These are phyloP conservation scores for Halocynthia roretzi DNA, from an alignment of 23 tunicate species.

Conservation along the genomic window DNA sequence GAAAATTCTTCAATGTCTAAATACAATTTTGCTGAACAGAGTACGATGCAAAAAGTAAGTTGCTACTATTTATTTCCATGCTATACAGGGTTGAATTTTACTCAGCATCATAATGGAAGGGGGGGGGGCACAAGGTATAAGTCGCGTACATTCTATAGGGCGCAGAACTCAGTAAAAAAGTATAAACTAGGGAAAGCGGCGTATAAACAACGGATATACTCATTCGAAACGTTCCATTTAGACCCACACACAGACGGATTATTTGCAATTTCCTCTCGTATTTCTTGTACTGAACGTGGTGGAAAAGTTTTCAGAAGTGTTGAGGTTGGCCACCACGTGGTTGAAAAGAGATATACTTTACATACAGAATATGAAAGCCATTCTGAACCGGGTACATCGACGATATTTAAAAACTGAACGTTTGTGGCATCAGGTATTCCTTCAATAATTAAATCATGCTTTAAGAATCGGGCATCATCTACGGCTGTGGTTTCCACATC, in stretches of 20 bases:
- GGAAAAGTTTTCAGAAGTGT: slow-evolving; percentile 41
- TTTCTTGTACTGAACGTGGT: slow-evolving; percentile 57
- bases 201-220: too few species aligned
- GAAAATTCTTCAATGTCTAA: slow-evolving; percentile 17
- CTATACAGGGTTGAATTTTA: neutral
- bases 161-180: too few species aligned
- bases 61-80: neutral
- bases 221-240: too few species aligned
- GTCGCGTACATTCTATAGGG: too few species aligned
- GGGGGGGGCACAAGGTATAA: too few species aligned
- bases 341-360: slow-evolving; percentile 54
- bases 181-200: too few species aligned
- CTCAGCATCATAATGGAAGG: neutral
- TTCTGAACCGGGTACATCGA: slow-evolving; percentile 58
- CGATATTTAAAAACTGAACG: slow-evolving; percentile 69
- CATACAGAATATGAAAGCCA: slow-evolving; percentile 68
- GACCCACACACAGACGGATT: neutral
- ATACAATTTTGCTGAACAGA: slow-evolving; percentile 20
- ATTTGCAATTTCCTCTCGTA: slow-evolving; percentile 53
- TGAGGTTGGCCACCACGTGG: slow-evolving; percentile 59
- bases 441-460: neutral
- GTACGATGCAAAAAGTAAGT: slow-evolving; percentile 40
- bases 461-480: neutral
- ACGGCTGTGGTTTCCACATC: neutral
- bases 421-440: slow-evolving; percentile 65